phyloP scores from a whole-genome alignment of 1,140 invertebrate genomes.

The Anagrus nilaparvatae region DNA sequence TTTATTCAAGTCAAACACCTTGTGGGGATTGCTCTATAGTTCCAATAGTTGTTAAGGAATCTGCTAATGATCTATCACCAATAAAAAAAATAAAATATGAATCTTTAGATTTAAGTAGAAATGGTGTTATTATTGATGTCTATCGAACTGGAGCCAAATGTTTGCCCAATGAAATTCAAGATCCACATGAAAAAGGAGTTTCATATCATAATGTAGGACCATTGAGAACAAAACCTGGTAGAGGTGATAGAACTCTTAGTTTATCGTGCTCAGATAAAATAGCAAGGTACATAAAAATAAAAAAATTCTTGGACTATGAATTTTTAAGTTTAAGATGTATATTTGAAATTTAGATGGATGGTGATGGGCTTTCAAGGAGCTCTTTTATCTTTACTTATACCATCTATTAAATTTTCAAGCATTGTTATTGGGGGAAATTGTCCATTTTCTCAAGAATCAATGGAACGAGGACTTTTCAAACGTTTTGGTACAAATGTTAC shows the following conservation, averaged over 20 bases:
- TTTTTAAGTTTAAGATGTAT: background rate
- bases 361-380: conserved; percentile 74
- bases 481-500: conserved; percentile 33
- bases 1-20: conserved; percentile 78
- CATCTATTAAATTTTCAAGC: conserved; percentile 59
- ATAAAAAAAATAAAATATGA: conserved; percentile 23
- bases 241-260: conserved; percentile 79
- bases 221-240: conserved; percentile 82
- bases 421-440: conserved; percentile 61
- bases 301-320: background rate
- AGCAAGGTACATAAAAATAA: conserved; percentile 39
- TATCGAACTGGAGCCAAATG: conserved; percentile 86
- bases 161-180: conserved; percentile 45
- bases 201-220: conserved; percentile 63
- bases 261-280: conserved; percentile 93
- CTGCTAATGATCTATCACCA: conserved; percentile 2
- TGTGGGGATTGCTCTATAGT: conserved; percentile 94
- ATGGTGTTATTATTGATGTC: conserved; percentile 44
- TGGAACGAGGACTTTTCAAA: conserved; percentile 54
- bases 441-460: conserved; percentile 51
- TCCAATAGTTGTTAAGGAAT: conserved; percentile 38
- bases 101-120: conserved; percentile 17
- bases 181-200: conserved; percentile 44
- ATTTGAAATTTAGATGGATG: conserved; percentile 56
- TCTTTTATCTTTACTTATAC: conserved; percentile 59